A percentile compares a stretch with the other conserved stretches of the same genome.
These are phyloP conservation scores for Mustelus asterias DNA, from an alignment of 2,113 vertebrate genomes.

Conservation along the genomic window DNA sequence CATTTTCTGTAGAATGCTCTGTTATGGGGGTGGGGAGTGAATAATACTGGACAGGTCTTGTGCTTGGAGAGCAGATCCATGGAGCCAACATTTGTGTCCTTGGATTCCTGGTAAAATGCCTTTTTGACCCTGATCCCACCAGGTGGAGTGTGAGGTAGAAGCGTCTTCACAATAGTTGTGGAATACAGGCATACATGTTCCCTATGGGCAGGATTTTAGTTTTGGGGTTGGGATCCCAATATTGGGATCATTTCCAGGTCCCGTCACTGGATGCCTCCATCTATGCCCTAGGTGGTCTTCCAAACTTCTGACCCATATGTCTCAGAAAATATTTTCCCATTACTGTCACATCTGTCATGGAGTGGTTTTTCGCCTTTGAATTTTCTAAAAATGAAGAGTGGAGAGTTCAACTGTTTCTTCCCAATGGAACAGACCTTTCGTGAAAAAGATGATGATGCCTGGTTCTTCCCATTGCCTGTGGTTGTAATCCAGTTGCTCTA, in stretches of 20 bases:
- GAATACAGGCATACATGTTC: not conserved
- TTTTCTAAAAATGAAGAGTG: not conserved
- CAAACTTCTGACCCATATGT: not conserved
- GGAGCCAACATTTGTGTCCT: not conserved
- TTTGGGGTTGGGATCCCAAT: not conserved
- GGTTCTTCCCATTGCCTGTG: not conserved
- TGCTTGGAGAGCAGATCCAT: not conserved
- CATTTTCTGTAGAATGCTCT: not conserved
- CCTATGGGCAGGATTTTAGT: not conserved
- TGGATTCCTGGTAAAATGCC: not conserved
- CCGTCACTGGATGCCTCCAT: not conserved
- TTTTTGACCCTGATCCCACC: not conserved
- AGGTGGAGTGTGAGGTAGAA: not conserved
- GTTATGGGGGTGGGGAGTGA: not conserved
- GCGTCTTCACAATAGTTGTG: not conserved
- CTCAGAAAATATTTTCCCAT: not conserved
- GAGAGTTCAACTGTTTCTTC: not conserved
- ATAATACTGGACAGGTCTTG: not conserved
- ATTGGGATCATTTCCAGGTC: not conserved
- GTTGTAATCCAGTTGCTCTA: not conserved
- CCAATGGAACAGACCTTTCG: not conserved
- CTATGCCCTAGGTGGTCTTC: not conserved
- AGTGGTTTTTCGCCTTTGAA: not conserved
- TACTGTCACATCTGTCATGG: not conserved
- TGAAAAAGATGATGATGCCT: not conserved